Evolutionary conservation across 2,113 vertebrate species (phyloP).

Genomic region (Pleuronectes platessa): DNA sequence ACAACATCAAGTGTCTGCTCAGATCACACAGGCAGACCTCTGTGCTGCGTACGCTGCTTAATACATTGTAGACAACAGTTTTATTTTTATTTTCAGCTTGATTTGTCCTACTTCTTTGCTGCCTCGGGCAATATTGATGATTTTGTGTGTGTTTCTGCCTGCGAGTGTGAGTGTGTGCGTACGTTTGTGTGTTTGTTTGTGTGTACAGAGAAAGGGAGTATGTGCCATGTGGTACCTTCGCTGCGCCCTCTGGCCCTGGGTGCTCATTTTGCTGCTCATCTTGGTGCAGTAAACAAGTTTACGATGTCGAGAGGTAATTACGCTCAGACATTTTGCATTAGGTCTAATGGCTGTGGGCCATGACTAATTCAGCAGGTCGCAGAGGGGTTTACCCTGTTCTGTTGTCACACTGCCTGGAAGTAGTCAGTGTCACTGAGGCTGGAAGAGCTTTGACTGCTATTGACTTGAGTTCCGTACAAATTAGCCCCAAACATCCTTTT

Average conservation of each 20-base stretch:
- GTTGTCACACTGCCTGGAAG: slow-evolving; percentile 51
- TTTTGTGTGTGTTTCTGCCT: slow-evolving; percentile 25
- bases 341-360: slow-evolving; percentile 70
- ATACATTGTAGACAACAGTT: slow-evolving; percentile 42
- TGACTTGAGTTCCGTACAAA: slow-evolving; percentile 6
- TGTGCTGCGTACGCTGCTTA: slow-evolving; percentile 21
- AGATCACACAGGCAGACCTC: slow-evolving; percentile 18
- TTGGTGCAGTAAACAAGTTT: slow-evolving; percentile 76
- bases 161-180: slow-evolving; percentile 7
- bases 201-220: slow-evolving; percentile 16
- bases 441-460: not conserved
- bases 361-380: slow-evolving; percentile 73
- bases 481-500: slow-evolving; percentile 10
- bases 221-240: slow-evolving; percentile 31
- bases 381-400: slow-evolving; percentile 38
- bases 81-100: slow-evolving; percentile 56
- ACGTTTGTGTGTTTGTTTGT: not conserved
- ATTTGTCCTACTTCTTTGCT: slow-evolving; percentile 55
- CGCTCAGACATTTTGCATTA: slow-evolving; percentile 70
- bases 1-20: slow-evolving; percentile 44
- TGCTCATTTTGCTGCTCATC: slow-evolving; percentile 64
- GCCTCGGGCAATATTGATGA: slow-evolving; percentile 48
- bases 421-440: slow-evolving; percentile 21
- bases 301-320: slow-evolving; percentile 75
- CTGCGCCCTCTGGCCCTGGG: slow-evolving; percentile 37